Evolutionary conservation across 1,140 invertebrate genomes (phyloP), one percentile per base, ranked within the genome.

Genomic region (Penaeus japonicus): DNA sequence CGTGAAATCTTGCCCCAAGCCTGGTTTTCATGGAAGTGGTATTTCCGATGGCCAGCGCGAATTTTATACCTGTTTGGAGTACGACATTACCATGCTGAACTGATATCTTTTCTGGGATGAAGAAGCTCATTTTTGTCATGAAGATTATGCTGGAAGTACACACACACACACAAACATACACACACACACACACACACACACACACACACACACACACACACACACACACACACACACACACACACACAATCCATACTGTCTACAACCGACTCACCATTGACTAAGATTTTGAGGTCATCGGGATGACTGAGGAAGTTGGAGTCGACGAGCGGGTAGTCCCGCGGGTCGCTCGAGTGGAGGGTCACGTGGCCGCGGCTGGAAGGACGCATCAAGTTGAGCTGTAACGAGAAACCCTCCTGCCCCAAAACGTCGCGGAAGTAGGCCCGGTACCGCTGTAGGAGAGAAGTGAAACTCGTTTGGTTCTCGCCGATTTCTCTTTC

Each of bases 241-340:
- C 47, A 7, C 47, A 47, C 47, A 47, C 10, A 47, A 47, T 47
- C 47, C 47, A 47, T 7, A 7, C 47, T 10, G 10, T 7, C 5
- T 15, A 47, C 22, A 4, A 0, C 70, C n/a, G n/a, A 35, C 78
- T 84, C 53, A 91, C 91, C 90, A 89, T 89, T 85, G 22, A 90
- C 84, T 83, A 92, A 90, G 2, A 90, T 86, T 20, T 55, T 35
- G 20, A 92, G 89, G 70, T 92, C 92, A 39, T 92, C 87, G 2
- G 90, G 90, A 90, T 92, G 91, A 15, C 90, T 91, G 2, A 94
- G 89, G 87, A 94, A 94, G 47, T 93, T 93, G 4, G 94, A 94
- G 91, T 94, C 92, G 70, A 95, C 93, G 27, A 93, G 91, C 15
- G 94, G 94, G 85, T 93, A 92, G 24, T 93, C 91, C 27, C 91